phyloP scores from a whole-genome alignment of 2,888 invertebrate species.

The Therioaphis trifolii region DNA sequence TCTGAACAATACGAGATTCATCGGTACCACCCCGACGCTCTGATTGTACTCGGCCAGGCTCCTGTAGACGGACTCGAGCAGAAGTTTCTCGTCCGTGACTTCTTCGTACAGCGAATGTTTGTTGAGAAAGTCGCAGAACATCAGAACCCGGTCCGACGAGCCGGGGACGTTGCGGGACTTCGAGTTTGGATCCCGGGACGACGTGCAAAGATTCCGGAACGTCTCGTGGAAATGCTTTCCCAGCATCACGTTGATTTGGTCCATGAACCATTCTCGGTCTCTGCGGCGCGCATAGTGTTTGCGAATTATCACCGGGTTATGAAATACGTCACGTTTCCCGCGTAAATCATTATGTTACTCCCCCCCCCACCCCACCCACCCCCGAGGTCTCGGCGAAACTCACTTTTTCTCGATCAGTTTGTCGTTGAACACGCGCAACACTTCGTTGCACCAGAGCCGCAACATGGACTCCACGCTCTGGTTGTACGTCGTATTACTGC shows the following conservation, averaged over 20 bases:
- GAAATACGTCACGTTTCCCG: conserved; percentile 73
- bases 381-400: too few species aligned
- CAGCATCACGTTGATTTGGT: conserved; percentile 78
- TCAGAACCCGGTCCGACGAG: conserved; percentile 69
- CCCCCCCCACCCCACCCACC: too few species aligned
- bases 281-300: conserved; percentile 69
- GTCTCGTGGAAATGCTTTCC: conserved; percentile 75
- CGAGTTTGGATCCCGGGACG: not conserved
- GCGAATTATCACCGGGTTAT: conserved; percentile 71
- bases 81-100: conserved; percentile 74
- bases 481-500: conserved; percentile 81
- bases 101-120: conserved; percentile 84
- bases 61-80: conserved; percentile 69
- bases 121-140: conserved; percentile 77
- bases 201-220: conserved; percentile 70
- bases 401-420: conserved; percentile 80
- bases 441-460: conserved; percentile 88
- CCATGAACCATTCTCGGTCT: conserved; percentile 82
- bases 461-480: conserved; percentile 79
- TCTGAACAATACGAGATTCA: conserved; percentile 88
- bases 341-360: too few species aligned
- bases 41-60: conserved; percentile 82
- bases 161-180: conserved; percentile 75
- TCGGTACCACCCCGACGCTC: conserved; percentile 80
- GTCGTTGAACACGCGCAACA: conserved; percentile 85